Evolutionary conservation across 2,797 vertebrate species (phyloP).

Genomic region (Enteromius mattozi): DNA sequence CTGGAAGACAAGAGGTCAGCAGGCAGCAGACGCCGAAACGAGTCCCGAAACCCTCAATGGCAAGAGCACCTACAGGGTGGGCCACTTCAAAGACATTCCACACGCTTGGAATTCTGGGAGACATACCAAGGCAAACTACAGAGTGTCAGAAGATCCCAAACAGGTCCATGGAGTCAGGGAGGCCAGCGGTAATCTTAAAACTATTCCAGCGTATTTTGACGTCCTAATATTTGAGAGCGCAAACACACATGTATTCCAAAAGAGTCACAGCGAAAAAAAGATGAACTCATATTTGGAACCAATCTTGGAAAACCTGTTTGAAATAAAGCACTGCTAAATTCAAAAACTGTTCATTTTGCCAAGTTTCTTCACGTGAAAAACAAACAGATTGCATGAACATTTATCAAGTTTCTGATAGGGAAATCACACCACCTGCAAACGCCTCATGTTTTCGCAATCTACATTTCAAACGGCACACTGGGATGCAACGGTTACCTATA

Average conservation of each 20-base stretch:
- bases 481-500: not conserved
- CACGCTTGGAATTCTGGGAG: conserved; percentile 76
- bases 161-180: conserved; percentile 44
- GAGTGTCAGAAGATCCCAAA: conserved; percentile 67
- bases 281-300: not conserved
- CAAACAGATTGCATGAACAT: not conserved
- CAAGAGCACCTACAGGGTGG: conserved; percentile 73
- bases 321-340: not conserved
- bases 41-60: conserved; percentile 12
- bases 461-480: not conserved
- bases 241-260: not conserved
- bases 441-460: not conserved
- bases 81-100: conserved; percentile 84
- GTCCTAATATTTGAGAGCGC: not conserved
- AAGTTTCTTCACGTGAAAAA: not conserved
- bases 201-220: not conserved
- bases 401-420: not conserved
- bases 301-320: not conserved
- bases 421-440: not conserved
- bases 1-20: conserved; percentile 68
- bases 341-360: not conserved
- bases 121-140: conserved; percentile 75
- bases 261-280: not conserved
- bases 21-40: conserved; percentile 64
- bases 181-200: conserved; percentile 7